These are phyloP conservation scores for Pristionchus entomophagus DNA, from an alignment of 2,888 invertebrate genomes.

Conservation along the genomic window DNA sequence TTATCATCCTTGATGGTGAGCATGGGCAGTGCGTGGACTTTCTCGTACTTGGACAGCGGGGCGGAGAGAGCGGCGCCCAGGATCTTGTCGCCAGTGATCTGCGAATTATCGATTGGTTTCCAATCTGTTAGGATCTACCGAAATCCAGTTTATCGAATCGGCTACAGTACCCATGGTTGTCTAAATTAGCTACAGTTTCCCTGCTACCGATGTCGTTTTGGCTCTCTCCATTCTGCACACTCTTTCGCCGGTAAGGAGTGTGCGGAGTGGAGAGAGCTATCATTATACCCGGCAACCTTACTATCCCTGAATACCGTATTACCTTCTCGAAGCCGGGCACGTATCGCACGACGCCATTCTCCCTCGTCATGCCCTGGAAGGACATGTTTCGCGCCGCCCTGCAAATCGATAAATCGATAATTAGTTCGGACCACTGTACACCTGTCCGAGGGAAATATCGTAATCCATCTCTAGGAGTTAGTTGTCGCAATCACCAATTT, in stretches of 20 bases:
- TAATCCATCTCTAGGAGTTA: too few species aligned
- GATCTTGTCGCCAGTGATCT: constrained; percentile 80
- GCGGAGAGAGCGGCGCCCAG: constrained; percentile 89
- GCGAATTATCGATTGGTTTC: neutral
- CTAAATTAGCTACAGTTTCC: too few species aligned
- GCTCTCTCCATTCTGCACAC: too few species aligned
- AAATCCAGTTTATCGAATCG: too few species aligned
- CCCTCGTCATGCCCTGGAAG: constrained; percentile 90
- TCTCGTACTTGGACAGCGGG: constrained; percentile 87
- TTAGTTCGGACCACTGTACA: too few species aligned
- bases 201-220: too few species aligned
- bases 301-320: neutral
- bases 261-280: too few species aligned
- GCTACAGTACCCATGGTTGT: too few species aligned
- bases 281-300: too few species aligned
- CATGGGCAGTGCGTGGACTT: constrained; percentile 96
- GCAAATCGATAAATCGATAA: constrained; percentile 34
- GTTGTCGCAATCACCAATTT: too few species aligned
- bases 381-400: constrained; percentile 95
- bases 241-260: too few species aligned
- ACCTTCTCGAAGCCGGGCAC: constrained; percentile 79
- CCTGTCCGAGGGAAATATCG: too few species aligned
- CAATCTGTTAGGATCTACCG: neutral
- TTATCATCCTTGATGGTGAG: constrained; percentile 96
- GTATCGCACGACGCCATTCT: constrained; percentile 86